Percentiles rank a stretch among this genome's conserved stretches.
These are phyloP conservation scores for Andrena cerasifolii DNA, from an alignment of 1,140 invertebrate genomes.

Conservation along the genomic window DNA sequence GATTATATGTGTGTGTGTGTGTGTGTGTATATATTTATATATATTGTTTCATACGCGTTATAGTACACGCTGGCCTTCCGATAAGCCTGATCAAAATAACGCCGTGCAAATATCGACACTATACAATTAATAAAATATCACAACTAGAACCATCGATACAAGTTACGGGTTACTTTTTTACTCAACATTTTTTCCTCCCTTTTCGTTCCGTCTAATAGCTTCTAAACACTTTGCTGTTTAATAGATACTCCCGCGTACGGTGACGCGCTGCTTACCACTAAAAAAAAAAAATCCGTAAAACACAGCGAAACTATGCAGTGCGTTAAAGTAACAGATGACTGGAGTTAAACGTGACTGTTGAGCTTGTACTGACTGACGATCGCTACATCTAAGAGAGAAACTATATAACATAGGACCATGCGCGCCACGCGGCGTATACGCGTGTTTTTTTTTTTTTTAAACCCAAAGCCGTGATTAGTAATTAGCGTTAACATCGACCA, in stretches of 20 bases:
- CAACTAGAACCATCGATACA: conserved; percentile 81
- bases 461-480: conserved; percentile 34
- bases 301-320: conserved; percentile 10
- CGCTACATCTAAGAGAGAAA: conserved; percentile 1
- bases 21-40: no score
- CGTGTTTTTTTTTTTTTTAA: no score
- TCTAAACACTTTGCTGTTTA: conserved; percentile 32
- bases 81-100: conserved; percentile 44
- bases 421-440: conserved; percentile 24
- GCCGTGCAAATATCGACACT: conserved; percentile 56
- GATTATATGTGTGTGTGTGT: background rate
- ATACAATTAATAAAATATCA: conserved; percentile 80
- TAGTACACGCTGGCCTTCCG: conserved; percentile 35
- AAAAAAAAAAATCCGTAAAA: conserved; percentile 11
- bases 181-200: conserved; percentile 46
- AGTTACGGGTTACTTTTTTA: conserved; percentile 69
- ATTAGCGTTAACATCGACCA: background rate
- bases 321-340: conserved; percentile 43
- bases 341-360: conserved; percentile 42
- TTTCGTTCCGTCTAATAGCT: conserved; percentile 20
- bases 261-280: conserved; percentile 11
- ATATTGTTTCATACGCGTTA: conserved; percentile 1
- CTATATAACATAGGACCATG: conserved; percentile 15
- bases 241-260: conserved; percentile 18
- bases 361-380: conserved; percentile 62